Evolutionary conservation across 1,140 invertebrate genomes (phyloP).

Genomic region (Drosophila melanica): DNA sequence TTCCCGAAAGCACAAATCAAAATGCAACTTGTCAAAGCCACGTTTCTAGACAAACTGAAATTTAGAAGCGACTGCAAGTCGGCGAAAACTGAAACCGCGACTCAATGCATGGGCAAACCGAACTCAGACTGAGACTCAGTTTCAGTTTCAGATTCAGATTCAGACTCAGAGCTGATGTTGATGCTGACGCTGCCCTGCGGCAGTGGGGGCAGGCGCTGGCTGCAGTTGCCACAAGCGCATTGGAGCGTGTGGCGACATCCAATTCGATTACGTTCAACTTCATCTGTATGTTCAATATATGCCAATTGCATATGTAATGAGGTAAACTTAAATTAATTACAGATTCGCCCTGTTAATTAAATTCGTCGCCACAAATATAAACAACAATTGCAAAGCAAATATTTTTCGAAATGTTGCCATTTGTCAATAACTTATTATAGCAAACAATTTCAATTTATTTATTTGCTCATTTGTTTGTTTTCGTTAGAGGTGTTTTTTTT

Average conservation of each 20-base stretch:
- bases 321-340: not conserved
- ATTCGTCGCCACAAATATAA: not conserved
- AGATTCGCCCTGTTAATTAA: constrained; percentile 12
- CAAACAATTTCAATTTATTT: not conserved
- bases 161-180: constrained; percentile 3
- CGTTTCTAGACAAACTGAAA: constrained; percentile 57
- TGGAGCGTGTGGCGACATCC: constrained; percentile 2
- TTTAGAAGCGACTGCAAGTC: constrained; percentile 7
- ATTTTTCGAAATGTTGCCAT: not conserved
- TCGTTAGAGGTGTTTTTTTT: not conserved
- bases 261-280: constrained; percentile 24
- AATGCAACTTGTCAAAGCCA: constrained; percentile 53
- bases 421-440: not conserved
- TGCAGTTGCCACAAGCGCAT: constrained; percentile 20
- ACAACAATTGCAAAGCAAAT: constrained; percentile 12
- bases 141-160: not conserved
- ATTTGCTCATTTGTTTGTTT: not conserved
- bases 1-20: not conserved
- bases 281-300: not conserved
- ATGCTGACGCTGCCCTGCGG: constrained; percentile 2
- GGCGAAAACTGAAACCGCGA: constrained; percentile 10
- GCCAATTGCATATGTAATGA: constrained; percentile 32
- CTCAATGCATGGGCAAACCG: constrained; percentile 13
- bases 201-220: constrained; percentile 1
- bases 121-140: not conserved